Conservation (phyloP, 2,797 vertebrate species). For the Sebastes elongatus region DNA sequence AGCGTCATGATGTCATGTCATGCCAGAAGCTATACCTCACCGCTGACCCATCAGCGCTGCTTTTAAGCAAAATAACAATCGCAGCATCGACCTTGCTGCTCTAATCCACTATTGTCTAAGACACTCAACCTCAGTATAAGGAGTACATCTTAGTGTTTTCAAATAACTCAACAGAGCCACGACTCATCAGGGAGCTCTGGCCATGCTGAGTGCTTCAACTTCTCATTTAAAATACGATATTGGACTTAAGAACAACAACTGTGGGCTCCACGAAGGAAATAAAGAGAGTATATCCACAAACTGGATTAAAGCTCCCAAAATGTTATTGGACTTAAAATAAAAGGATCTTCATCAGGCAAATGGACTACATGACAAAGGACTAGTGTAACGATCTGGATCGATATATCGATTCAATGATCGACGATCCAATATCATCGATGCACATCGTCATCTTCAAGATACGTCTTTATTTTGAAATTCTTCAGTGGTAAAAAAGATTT, state of each 20-base stretch:
- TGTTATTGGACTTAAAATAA: background rate
- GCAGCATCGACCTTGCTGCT: background rate
- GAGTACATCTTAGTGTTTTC: conserved; percentile 25
- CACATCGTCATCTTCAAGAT: too few relatives aligned
- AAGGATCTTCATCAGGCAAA: background rate
- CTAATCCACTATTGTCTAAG: conserved; percentile 19
- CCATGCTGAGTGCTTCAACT: background rate
- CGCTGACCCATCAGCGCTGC: conserved; percentile 7
- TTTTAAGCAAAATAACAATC: conserved; percentile 33
- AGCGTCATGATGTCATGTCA: conserved; percentile 41
- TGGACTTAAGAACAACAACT: conserved; percentile 1
- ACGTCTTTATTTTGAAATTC: too few relatives aligned
- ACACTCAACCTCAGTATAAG: conserved; percentile 39
- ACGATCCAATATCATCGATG: too few relatives aligned
- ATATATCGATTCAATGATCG: too few relatives aligned
- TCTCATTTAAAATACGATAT: background rate
- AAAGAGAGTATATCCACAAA: background rate
- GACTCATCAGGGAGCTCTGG: conserved; percentile 24
- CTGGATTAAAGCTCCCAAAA: background rate
- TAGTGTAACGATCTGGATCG: too few relatives aligned
- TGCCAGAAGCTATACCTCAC: conserved; percentile 30
- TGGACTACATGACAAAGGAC: background rate
- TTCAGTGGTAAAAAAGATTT: too few relatives aligned
- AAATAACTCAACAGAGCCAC: conserved; percentile 1
- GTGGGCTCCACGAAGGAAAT: background rate